Evolutionary conservation across 2,888 invertebrate genomes (phyloP).

Genomic region (Apantesis nais): DNA sequence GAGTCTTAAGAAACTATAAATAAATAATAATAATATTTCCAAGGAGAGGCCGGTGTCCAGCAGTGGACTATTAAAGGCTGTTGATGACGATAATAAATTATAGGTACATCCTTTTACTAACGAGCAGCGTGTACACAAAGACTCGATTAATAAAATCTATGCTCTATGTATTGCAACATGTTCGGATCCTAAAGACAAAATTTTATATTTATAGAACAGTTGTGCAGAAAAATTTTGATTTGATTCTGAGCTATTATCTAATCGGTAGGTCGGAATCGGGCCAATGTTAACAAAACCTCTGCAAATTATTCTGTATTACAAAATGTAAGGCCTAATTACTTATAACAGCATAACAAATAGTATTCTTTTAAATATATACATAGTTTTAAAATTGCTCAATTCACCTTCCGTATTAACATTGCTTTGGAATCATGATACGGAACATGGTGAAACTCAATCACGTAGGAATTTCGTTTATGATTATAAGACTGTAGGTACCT

Average conservation of each 20-base stretch:
- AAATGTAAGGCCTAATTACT: constrained; percentile 22
- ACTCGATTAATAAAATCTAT: not conserved
- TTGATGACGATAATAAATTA: too few species aligned
- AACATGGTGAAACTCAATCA: constrained; percentile 9
- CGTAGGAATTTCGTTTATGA: not conserved
- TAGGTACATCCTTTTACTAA: not conserved
- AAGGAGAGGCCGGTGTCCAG: too few species aligned
- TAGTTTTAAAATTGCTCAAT: constrained; percentile 21
- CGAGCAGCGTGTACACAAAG: not conserved
- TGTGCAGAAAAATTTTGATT: not conserved
- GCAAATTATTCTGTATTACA: constrained; percentile 10
- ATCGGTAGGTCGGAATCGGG: not conserved
- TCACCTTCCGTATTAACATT: constrained; percentile 14
- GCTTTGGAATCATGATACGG: constrained; percentile 18
- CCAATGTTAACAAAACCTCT: constrained; percentile 2
- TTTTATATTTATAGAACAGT: not conserved
- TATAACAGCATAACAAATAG: constrained; percentile 18
- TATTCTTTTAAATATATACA: constrained; percentile 15
- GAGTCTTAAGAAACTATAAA: not conserved
- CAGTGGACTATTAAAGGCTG: too few species aligned
- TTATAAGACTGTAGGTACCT: not conserved
- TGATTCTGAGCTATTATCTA: not conserved
- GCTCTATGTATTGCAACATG: not conserved
- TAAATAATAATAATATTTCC: too few species aligned
- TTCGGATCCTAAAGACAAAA: not conserved